Evolutionary conservation across 2,888 invertebrate genomes (phyloP), one percentile per base, ranked within the genome.

Genomic region (Cordilura impudica): DNA sequence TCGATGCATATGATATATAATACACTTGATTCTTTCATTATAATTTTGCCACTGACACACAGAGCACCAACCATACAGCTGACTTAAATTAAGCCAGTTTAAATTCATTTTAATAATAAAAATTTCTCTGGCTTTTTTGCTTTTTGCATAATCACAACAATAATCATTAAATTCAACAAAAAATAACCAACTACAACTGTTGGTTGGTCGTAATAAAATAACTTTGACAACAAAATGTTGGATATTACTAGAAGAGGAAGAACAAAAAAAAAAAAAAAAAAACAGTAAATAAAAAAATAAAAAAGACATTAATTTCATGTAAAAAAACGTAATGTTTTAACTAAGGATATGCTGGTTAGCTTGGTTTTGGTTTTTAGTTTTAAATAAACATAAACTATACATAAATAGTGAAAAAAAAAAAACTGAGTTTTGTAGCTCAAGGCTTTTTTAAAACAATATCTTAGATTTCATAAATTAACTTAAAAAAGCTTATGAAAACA

Each of bases 271-370:
- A 39, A 39, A 39, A 4, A 4, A n/a, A 35, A 35, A 10, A 12
- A 12, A 26, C 31, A 10, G 31, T 23, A 67, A 21, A 58, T 21
- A 43, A 3, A 73, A 39, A 19, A 12, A 14, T 19, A 51, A 53
- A 29, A 43, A 12, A 16, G 2, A 31, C 4, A 2, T n/a, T n/a
- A n/a, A n/a, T n/a, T n/a, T n/a, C n/a, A n/a, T n/a, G n/a, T n/a
- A n/a, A 18, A 63, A 53, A 53, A 75, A 75, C 35, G 69, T 75
- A 69, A 54, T 75, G 54, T 54, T 69, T 75, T 61, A 75, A 75
- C 60, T 53, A 39, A 69, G 54, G 47, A 69, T 49, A 69, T 54
- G 61, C 61, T 61, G 53, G 60, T 43, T 53, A 31, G 18, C 56
- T 21, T 54, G 70, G 31, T 31, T 26, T 47, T 61, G 43, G 18